phyloP scores from a whole-genome alignment of 2,113 vertebrate species.

The Cebus imitator region DNA sequence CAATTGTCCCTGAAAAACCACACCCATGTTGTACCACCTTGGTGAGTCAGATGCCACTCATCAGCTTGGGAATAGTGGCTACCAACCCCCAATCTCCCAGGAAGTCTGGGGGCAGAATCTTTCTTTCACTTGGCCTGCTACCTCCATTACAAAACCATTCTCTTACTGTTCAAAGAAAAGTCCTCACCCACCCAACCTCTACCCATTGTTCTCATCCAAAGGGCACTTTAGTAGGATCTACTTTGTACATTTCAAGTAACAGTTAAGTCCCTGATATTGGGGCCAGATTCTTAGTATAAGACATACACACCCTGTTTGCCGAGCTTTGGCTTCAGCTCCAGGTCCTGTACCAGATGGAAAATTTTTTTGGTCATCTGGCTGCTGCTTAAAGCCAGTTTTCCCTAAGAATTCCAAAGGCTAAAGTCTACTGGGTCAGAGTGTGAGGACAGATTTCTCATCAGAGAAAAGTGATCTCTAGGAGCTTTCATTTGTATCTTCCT shows the following conservation, averaged over 20 bases:
- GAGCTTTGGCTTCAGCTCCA: conserved; percentile 10
- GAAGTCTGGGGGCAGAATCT: not conserved
- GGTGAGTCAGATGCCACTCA: not conserved
- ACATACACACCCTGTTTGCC: conserved; percentile 9
- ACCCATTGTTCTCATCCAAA: not conserved
- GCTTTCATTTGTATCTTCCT: conserved; percentile 26
- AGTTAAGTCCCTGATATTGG: conserved; percentile 24
- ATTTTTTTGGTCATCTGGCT: not conserved
- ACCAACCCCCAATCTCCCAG: not conserved
- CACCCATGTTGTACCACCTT: not conserved
- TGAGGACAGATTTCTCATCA: conserved; percentile 8
- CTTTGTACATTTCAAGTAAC: conserved; percentile 35
- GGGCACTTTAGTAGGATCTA: not conserved
- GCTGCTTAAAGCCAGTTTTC: conserved; percentile 38
- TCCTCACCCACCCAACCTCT: not conserved
- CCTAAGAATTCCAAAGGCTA: conserved; percentile 25
- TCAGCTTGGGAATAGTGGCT: not conserved
- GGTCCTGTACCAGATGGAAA: conserved; percentile 6
- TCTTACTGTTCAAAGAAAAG: not conserved
- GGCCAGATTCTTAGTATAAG: conserved; percentile 22
- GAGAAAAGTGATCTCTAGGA: not conserved
- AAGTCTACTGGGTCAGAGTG: not conserved
- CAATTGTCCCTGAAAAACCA: not conserved
- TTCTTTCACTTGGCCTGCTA: not conserved
- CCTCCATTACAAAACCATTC: not conserved